Evolutionary conservation across 1,140 invertebrate genomes (phyloP).

Genomic region (Olivierus martensii): DNA sequence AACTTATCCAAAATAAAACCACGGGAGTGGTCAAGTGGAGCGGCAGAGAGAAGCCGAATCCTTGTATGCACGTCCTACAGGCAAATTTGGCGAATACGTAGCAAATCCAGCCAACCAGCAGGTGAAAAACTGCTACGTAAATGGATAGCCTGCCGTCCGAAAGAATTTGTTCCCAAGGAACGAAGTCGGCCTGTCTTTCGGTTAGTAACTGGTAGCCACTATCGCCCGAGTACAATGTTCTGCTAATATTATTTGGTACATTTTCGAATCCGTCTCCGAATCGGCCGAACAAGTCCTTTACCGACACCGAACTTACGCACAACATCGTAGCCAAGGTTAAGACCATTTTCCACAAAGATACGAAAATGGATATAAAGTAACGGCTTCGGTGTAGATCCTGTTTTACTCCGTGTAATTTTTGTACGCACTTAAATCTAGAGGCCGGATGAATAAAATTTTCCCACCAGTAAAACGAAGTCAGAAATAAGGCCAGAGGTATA

Average conservation of each 20-base stretch:
- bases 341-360: slow-evolving; percentile 76
- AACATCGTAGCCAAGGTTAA: slow-evolving; percentile 53
- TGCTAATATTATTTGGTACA: background rate
- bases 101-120: slow-evolving; percentile 64
- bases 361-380: slow-evolving; percentile 76
- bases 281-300: slow-evolving; percentile 58
- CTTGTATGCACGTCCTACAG: slow-evolving; percentile 93
- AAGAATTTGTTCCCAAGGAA: no score
- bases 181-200: no score
- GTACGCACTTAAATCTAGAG: slow-evolving; percentile 45
- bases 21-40: slow-evolving; percentile 81
- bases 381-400: slow-evolving; percentile 59
- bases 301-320: slow-evolving; percentile 53
- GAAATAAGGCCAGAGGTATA: slow-evolving; percentile 63
- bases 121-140: slow-evolving; percentile 63
- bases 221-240: no score
- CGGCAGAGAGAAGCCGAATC: slow-evolving; percentile 90
- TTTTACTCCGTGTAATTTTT: slow-evolving; percentile 57
- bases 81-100: slow-evolving; percentile 87
- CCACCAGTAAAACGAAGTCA: slow-evolving; percentile 89
- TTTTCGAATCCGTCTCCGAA: slow-evolving; percentile 55
- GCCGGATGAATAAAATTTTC: slow-evolving; percentile 84
- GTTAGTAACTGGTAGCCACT: no score
- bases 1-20: slow-evolving; percentile 66
- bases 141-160: slow-evolving; percentile 32